phyloP scores from a whole-genome alignment of 2,113 vertebrate species.

The Ranitomeya variabilis region DNA sequence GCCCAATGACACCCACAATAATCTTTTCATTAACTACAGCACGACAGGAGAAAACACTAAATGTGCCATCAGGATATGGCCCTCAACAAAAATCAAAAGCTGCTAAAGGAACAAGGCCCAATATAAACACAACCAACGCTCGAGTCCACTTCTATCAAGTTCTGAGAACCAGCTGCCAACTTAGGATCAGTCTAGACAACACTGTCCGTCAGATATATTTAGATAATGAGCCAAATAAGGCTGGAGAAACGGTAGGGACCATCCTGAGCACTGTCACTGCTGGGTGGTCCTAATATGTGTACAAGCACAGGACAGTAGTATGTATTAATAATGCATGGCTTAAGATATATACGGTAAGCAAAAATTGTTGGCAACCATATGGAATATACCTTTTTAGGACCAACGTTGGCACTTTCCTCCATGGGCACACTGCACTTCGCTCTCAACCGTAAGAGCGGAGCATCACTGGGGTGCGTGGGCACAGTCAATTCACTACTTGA shows the following conservation, averaged over 20 bases:
- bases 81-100: background rate
- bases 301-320: background rate
- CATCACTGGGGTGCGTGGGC: too few relatives aligned
- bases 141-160: background rate
- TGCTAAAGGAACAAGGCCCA: background rate
- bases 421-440: background rate
- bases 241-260: background rate
- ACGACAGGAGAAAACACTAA: too few relatives aligned
- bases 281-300: too few relatives aligned
- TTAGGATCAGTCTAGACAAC: background rate
- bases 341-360: background rate
- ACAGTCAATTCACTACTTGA: slow-evolving; percentile 10
- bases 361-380: background rate
- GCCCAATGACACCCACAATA: too few relatives aligned
- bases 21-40: too few relatives aligned
- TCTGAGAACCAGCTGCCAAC: background rate
- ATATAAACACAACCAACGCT: background rate
- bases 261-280: background rate
- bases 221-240: background rate
- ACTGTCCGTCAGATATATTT: background rate
- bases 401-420: slow-evolving; percentile 45
- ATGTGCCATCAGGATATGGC: too few relatives aligned
- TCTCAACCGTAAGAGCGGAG: background rate
- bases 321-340: background rate
- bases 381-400: slow-evolving; percentile 73